These are phyloP conservation scores for Protobothrops mucrosquamatus DNA, from an alignment of 2,113 vertebrate genomes.

Conservation along the genomic window DNA sequence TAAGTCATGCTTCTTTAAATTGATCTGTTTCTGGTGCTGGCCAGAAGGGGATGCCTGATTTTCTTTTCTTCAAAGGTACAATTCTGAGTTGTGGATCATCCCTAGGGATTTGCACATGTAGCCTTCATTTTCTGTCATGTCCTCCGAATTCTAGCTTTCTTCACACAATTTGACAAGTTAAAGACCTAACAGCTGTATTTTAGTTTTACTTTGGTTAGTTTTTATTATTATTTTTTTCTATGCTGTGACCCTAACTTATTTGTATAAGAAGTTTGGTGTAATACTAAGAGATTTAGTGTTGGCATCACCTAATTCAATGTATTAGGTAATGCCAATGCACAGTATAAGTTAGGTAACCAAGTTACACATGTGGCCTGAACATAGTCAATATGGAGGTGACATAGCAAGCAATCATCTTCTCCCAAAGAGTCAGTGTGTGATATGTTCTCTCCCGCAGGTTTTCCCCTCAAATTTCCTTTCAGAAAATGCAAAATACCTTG, in stretches of 20 bases:
- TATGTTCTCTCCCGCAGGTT: neutral
- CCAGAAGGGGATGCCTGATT: neutral
- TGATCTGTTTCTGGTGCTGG: neutral
- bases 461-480: no score
- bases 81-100: neutral
- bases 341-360: neutral
- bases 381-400: neutral
- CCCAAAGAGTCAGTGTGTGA: neutral
- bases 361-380: neutral
- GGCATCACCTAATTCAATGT: neutral
- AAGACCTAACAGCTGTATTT: neutral
- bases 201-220: neutral
- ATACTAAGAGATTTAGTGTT: neutral
- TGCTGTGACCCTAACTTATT: neutral
- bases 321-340: neutral
- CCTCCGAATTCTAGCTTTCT: neutral
- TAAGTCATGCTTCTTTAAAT: neutral
- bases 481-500: neutral
- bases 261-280: neutral
- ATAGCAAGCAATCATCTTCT: neutral
- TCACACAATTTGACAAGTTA: neutral
- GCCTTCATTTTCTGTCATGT: neutral
- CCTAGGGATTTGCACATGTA: neutral
- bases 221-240: neutral
- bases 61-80: neutral